A percentile compares a stretch with the other conserved stretches of the same genome.
Conservation (phyloP, 2,113 vertebrate species). For the Dunckerocampus dactyliophorus region DNA sequence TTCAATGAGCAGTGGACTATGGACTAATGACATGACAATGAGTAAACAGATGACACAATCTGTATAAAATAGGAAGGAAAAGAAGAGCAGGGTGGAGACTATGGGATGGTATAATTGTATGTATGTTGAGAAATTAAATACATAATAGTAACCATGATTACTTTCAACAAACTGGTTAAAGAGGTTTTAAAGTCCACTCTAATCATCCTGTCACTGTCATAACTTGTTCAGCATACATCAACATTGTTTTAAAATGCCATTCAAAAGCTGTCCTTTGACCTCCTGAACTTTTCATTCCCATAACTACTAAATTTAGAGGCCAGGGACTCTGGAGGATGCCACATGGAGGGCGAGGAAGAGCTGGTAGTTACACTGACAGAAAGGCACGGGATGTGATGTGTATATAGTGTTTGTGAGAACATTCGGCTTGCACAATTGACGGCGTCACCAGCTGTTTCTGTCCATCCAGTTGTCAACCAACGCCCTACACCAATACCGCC, state of each 20-base stretch:
- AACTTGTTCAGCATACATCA: conserved; percentile 25
- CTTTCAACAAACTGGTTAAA: conserved; percentile 11
- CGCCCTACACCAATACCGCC: conserved; percentile 7
- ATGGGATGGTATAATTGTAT: neutral
- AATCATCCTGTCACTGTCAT: conserved; percentile 18
- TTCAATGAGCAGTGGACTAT: conserved; percentile 10
- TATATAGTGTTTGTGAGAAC: conserved; percentile 29
- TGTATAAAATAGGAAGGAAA: neutral
- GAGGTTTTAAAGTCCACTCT: conserved; percentile 7
- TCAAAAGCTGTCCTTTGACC: conserved; percentile 13
- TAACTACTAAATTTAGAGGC: conserved; percentile 50
- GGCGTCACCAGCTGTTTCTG: conserved; percentile 59
- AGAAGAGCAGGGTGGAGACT: neutral
- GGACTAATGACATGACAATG: neutral
- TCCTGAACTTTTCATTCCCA: conserved; percentile 35
- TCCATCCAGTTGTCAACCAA: conserved; percentile 30
- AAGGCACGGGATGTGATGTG: conserved; percentile 14
- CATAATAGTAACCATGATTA: no score
- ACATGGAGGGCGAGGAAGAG: conserved; percentile 29
- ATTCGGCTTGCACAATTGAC: conserved; percentile 27
- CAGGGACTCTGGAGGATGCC: conserved; percentile 38
- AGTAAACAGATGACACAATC: conserved; percentile 9
- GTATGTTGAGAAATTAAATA: neutral
- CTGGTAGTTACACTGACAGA: no score
- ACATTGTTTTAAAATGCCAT: conserved; percentile 50